Base-by-base conservation (phyloP, 2,888 invertebrate species). In the Philhelius pedissequus region DNA sequence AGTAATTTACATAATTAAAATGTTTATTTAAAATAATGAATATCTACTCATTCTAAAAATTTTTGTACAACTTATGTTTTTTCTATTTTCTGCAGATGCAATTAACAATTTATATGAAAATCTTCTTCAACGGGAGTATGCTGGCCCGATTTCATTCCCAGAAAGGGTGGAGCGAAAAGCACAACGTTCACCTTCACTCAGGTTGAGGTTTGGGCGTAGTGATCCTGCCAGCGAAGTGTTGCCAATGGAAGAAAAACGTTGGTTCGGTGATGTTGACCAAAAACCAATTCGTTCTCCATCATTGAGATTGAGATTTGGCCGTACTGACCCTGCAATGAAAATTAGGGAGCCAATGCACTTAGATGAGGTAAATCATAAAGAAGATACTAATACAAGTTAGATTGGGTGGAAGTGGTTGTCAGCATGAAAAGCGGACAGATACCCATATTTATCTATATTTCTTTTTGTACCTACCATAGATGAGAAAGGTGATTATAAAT, bases 141-240 rank as follows among this genome's bases (percentile, higher is more conserved):
- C 91, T 35, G 92, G 90, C 0, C 91, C 91, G 4, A 88, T 91
- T 30, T 88, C 90, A n/a, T 90, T 92, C 78, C 91, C 93, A 50
- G 94, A 94, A 9, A 89, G 90, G 58, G 93, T 96, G 30, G 95
- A 95, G 60, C 94, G 96, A 89, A 96, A 96, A 91, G 95, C 96
- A 4, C 95, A 95, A 88, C 93, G 96, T 84, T 95, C 95, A 15
- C 96, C 96, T 0, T 96, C 96, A 1, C 92, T 96, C 45, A 93
- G 96, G 20, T 93, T 96, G 76, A 94, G 96, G 86, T 96, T 96
- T 89, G 96, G 96, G 45, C 94, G 96, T 86, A 95, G 95, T 32
- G 95, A 95, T 91, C 94, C 95, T 13, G 93, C 94, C 81, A 58
- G 52, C 40, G 79, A 84, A 25, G 1, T 70, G 9, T 86, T 88